phyloP scores from a whole-genome alignment of 1,140 invertebrate species.

The Dendroctonus valens region DNA sequence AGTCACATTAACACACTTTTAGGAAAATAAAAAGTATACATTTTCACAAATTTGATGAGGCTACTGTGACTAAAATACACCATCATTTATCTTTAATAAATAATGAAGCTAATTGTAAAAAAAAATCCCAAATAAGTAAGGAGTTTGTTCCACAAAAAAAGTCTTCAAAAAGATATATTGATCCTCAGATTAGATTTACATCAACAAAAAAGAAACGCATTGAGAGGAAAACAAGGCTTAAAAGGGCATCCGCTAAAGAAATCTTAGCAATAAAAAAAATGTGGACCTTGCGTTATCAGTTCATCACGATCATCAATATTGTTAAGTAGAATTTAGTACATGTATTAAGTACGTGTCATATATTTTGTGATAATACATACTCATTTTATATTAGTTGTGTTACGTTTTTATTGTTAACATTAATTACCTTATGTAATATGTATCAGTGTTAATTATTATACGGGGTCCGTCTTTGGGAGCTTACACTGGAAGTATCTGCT shows the following conservation, averaged over 20 bases:
- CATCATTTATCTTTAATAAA: conserved; percentile 7
- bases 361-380: no score
- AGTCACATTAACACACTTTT: neutral
- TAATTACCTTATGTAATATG: no score
- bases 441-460: no score
- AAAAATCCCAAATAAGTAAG: neutral
- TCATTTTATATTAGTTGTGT: no score
- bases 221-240: neutral
- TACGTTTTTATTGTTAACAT: no score
- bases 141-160: neutral
- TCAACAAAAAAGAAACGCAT: conserved; percentile 6
- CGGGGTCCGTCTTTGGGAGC: no score
- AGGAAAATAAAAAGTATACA: neutral
- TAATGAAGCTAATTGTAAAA: neutral
- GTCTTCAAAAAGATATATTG: conserved; percentile 1
- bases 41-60: conserved; percentile 6
- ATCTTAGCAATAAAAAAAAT: neutral
- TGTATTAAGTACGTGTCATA: no score
- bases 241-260: neutral
- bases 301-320: no score
- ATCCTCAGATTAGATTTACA: conserved; percentile 5
- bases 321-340: no score
- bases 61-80: neutral
- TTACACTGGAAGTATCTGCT: no score
- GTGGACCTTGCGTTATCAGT: no score